These are phyloP conservation scores for Gryllus bimaculatus DNA, from an alignment of 1,140 invertebrate species.

Conservation along the genomic window DNA sequence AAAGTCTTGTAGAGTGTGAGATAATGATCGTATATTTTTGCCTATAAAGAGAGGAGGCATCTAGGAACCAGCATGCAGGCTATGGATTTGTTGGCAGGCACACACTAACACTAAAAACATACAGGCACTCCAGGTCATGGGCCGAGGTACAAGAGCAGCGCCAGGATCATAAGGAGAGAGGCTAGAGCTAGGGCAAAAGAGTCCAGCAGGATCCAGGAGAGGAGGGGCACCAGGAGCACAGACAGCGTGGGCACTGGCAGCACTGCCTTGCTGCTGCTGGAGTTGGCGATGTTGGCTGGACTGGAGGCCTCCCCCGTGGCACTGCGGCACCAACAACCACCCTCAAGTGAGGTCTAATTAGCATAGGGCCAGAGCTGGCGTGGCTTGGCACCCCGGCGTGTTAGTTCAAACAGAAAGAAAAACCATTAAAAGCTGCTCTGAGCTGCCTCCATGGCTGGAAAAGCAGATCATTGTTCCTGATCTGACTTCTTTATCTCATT, in stretches of 20 bases:
- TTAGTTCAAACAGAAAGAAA: no score
- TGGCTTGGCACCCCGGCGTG: no score
- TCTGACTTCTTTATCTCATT: no score
- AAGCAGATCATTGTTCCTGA: no score
- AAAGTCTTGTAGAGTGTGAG: no score
- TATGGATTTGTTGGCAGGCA: background rate
- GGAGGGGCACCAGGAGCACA: constrained; percentile 29
- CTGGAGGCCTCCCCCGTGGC: constrained; percentile 29
- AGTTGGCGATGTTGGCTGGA: constrained; percentile 32
- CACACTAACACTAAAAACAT: background rate
- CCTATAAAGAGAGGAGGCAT: background rate
- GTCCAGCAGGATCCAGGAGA: constrained; percentile 31
- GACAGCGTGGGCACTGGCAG: constrained; percentile 21
- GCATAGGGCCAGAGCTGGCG: no score
- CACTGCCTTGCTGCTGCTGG: constrained; percentile 10
- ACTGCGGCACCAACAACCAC: no score
- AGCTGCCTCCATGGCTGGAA: no score
- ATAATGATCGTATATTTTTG: background rate
- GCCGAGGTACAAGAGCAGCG: constrained; percentile 23
- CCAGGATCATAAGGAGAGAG: constrained; percentile 27
- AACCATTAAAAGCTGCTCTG: no score
- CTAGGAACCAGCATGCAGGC: background rate
- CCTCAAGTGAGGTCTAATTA: no score
- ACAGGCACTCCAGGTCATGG: constrained; percentile 8
- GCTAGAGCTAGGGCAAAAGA: constrained; percentile 28